A percentile compares a stretch with the other conserved stretches of the same genome.
Conservation (phyloP, 2,113 vertebrate species). For the Australoheros scitulus region DNA sequence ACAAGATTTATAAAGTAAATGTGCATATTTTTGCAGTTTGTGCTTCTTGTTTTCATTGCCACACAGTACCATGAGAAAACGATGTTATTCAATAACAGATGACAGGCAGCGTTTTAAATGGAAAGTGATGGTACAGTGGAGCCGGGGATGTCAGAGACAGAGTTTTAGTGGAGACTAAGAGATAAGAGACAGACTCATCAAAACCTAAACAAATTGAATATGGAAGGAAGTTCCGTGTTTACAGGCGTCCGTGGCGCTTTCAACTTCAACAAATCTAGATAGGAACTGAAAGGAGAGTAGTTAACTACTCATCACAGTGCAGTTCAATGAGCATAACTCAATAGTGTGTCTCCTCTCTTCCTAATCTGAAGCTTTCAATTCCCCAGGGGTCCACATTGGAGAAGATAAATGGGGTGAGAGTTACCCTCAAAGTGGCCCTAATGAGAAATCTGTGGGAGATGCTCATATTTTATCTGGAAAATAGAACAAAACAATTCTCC, state of each 20-base stretch:
- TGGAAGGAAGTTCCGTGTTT: conserved; percentile 40
- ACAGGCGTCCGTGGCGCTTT: conserved; percentile 2
- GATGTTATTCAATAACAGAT: conserved; percentile 15
- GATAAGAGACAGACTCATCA: conserved; percentile 19
- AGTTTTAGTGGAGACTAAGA: conserved; percentile 4
- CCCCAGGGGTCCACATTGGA: conserved; percentile 63
- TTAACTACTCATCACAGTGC: conserved; percentile 47
- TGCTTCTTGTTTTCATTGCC: conserved; percentile 24
- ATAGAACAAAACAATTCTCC: conserved; percentile 75
- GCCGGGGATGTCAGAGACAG: conserved; percentile 9
- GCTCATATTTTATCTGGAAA: conserved; percentile 81
- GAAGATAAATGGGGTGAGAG: conserved; percentile 74
- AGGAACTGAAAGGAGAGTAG: conserved; percentile 41
- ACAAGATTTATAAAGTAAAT: conserved; percentile 32
- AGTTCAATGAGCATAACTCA: conserved; percentile 59
- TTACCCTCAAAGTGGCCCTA: conserved; percentile 77
- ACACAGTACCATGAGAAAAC: neutral
- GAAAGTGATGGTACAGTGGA: conserved; percentile 9
- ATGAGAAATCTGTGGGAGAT: conserved; percentile 76
- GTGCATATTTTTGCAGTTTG: neutral
- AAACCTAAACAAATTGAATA: conserved; percentile 39
- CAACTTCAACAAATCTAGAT: conserved; percentile 33
- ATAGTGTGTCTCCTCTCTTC: conserved; percentile 47
- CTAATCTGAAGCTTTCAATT: conserved; percentile 61
- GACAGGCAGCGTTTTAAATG: conserved; percentile 26